Evolutionary conservation across 2,888 invertebrate genomes (phyloP).

Genomic region (Chrysolina haemoptera): DNA sequence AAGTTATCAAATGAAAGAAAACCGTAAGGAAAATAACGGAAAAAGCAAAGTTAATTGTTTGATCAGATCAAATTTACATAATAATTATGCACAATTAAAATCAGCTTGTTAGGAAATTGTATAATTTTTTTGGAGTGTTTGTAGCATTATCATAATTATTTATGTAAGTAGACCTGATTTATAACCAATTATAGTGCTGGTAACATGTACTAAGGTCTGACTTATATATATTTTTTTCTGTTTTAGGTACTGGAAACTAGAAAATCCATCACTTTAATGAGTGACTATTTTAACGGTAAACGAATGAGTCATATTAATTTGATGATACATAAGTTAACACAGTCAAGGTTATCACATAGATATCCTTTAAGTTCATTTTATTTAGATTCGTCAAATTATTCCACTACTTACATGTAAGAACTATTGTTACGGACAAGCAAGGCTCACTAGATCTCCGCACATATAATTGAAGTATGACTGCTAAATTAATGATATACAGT

Average conservation of each 20-base stretch:
- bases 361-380: not conserved
- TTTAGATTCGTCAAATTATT: not conserved
- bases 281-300: conserved; percentile 20
- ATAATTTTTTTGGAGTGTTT: not conserved
- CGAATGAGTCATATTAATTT: conserved; percentile 12
- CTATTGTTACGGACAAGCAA: too few species aligned
- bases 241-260: not conserved
- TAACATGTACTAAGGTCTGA: not conserved
- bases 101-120: conserved; percentile 19
- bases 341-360: not conserved
- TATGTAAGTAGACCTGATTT: conserved; percentile 1
- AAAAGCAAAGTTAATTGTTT: not conserved
- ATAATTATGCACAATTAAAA: conserved; percentile 9
- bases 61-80: conserved; percentile 1
- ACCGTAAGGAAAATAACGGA: not conserved
- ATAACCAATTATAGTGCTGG: conserved; percentile 4
- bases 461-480: too few species aligned
- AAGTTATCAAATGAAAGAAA: not conserved
- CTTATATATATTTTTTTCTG: conserved; percentile 11
- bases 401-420: too few species aligned
- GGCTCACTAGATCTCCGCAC: too few species aligned
- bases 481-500: too few species aligned
- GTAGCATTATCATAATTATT: conserved; percentile 12
- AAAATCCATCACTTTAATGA: not conserved
- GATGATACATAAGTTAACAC: not conserved